A percentile compares a stretch with the other conserved stretches of the same genome.
Evolutionary conservation across 2,113 vertebrate species (phyloP).

Genomic region (zebrafish (Danio rerio)): GRCz12tu NC_133185.1:2083501-2084000

Average conservation of each 20-base stretch:
- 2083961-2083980: too few species aligned
- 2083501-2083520: too few species aligned
- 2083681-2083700: neutral
- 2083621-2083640: neutral
- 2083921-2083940: too few species aligned
- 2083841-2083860: neutral
- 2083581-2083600: neutral
- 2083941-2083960: too few species aligned
- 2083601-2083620: neutral
- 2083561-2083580: neutral
- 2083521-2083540: too few species aligned
- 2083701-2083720: too few species aligned
- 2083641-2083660: neutral
- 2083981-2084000: too few species aligned
- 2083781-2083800: neutral
- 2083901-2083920: too few species aligned
- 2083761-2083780: neutral
- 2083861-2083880: neutral
- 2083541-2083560: neutral
- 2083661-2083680: neutral
- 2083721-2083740: neutral
- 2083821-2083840: too few species aligned
- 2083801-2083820: too few species aligned
- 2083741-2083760: neutral
- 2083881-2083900: too few species aligned